phyloP scores from a whole-genome alignment of 2,888 invertebrate genomes.

The Phasia obesa region DNA sequence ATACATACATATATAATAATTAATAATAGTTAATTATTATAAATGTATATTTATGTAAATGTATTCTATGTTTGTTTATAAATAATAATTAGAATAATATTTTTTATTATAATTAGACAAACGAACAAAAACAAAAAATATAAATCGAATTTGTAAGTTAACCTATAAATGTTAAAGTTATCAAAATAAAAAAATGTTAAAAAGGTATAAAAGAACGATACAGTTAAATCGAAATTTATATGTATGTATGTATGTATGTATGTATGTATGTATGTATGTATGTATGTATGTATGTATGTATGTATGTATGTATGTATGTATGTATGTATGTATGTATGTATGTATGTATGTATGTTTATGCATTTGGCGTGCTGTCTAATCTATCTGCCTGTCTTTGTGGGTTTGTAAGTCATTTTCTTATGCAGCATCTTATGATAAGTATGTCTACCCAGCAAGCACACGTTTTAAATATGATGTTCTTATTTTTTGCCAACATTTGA shows the following conservation, averaged over 20 bases:
- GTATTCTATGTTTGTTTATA: constrained; percentile 52
- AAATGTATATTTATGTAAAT: constrained; percentile 65
- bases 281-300: too few relatives aligned
- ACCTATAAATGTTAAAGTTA: constrained; percentile 1
- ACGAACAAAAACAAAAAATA: constrained; percentile 40
- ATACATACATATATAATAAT: constrained; percentile 72
- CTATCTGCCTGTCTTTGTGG: neutral
- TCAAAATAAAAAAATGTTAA: constrained; percentile 19
- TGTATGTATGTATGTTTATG: too few relatives aligned
- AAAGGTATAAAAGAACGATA: constrained; percentile 16
- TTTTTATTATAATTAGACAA: constrained; percentile 50
- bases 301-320: too few relatives aligned
- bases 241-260: too few relatives aligned
- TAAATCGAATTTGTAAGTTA: constrained; percentile 32
- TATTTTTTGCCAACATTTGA: too few relatives aligned
- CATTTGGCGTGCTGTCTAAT: too few relatives aligned
- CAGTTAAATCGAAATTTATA: constrained; percentile 1
- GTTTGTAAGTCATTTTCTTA: neutral
- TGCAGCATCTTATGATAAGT: too few relatives aligned
- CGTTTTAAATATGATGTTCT: too few relatives aligned
- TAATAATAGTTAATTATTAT: constrained; percentile 73
- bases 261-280: too few relatives aligned
- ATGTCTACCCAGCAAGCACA: too few relatives aligned
- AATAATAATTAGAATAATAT: constrained; percentile 61
- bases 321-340: too few relatives aligned